phyloP scores from a whole-genome alignment of 2,797 vertebrate genomes.

The Trichosurus vulpecula region DNA sequence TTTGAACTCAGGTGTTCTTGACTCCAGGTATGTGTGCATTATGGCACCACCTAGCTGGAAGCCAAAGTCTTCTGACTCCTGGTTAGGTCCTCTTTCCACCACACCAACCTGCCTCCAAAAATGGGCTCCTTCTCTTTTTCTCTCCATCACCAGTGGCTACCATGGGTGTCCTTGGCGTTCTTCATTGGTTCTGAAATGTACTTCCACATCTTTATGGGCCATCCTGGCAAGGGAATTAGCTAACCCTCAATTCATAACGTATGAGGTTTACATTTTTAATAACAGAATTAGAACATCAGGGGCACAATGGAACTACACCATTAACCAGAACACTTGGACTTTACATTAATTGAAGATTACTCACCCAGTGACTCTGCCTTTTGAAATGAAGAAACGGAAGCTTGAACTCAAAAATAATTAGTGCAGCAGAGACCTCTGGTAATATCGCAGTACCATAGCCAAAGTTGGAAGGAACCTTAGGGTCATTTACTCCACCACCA shows the following conservation, averaged over 20 bases:
- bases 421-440: background rate
- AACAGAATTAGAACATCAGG: constrained; percentile 80
- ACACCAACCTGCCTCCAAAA: background rate
- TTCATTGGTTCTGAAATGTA: constrained; percentile 62
- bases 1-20: background rate
- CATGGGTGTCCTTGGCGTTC: constrained; percentile 39
- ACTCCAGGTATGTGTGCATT: too few species aligned
- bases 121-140: background rate
- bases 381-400: constrained; percentile 70
- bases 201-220: constrained; percentile 74
- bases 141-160: background rate
- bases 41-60: too few species aligned
- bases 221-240: constrained; percentile 75
- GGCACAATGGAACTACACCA: constrained; percentile 77
- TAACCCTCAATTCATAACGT: constrained; percentile 78
- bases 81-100: background rate
- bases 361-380: constrained; percentile 70
- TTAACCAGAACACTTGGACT: constrained; percentile 74
- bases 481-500: background rate
- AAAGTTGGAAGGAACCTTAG: background rate
- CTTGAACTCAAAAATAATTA: constrained; percentile 62
- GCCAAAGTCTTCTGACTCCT: background rate
- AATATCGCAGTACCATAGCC: background rate
- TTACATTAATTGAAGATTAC: constrained; percentile 78
- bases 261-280: constrained; percentile 85